Conservation (phyloP, 2,113 vertebrate genomes). For the Aegithalos caudatus region DNA sequence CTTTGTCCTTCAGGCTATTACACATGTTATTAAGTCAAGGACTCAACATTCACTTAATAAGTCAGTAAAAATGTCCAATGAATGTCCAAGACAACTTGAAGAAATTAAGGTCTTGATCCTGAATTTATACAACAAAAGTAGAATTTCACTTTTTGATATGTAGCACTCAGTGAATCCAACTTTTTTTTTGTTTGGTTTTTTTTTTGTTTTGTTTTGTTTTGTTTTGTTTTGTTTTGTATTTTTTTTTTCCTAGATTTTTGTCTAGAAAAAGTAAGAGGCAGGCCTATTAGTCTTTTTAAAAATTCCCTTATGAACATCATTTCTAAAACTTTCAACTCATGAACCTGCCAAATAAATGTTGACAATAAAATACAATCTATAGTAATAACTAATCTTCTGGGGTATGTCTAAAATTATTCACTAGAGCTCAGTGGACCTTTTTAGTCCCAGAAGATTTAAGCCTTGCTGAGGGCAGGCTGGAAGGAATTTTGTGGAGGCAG, state of each 20-base stretch:
- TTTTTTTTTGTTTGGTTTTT: no score
- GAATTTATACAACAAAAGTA: neutral
- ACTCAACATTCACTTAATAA: neutral
- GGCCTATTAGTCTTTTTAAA: neutral
- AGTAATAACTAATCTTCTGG: neutral
- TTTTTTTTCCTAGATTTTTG: neutral
- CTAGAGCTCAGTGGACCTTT: neutral
- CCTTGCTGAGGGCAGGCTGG: neutral
- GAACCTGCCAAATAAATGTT: neutral
- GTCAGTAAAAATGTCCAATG: neutral
- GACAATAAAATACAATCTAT: neutral
- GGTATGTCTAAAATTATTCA: neutral
- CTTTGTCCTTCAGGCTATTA: neutral
- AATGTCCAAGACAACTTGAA: neutral
- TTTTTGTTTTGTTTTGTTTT: no score
- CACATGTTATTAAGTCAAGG: neutral
- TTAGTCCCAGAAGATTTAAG: neutral
- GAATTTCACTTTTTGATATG: neutral
- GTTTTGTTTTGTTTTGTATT: no score
- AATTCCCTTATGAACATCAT: neutral
- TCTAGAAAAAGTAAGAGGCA: neutral
- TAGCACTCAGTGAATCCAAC: neutral
- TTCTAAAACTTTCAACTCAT: neutral
- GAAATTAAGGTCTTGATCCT: neutral
- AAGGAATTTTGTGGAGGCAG: neutral